A percentile compares a stretch with the other conserved stretches of the same genome.
Conservation (phyloP, 2,113 vertebrate genomes). For the Forbesichthys agassizii region DNA sequence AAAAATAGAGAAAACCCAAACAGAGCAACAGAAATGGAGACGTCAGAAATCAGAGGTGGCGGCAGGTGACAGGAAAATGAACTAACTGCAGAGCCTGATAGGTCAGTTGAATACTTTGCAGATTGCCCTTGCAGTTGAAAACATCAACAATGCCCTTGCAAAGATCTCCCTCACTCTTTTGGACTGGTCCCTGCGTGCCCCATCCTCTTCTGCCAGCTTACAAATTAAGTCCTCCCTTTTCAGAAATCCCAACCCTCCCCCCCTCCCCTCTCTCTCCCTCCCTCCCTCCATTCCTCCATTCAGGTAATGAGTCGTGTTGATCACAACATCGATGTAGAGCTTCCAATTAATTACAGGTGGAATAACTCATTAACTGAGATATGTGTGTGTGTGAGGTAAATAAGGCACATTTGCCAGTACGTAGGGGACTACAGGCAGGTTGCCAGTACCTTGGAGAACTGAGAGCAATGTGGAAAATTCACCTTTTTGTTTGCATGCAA, state of each 20-base stretch:
- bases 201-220: not conserved
- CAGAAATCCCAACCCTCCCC: no score
- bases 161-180: not conserved
- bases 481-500: not conserved
- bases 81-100: conserved; percentile 34
- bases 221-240: not conserved
- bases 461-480: conserved; percentile 2
- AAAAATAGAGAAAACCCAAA: conserved; percentile 56
- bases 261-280: not conserved
- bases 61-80: conserved; percentile 45
- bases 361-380: conserved; percentile 48
- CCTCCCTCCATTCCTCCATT: conserved; percentile 15
- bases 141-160: not conserved
- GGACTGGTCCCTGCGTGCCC: not conserved
- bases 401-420: not conserved
- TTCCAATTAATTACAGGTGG: conserved; percentile 60
- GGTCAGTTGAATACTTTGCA: conserved; percentile 42
- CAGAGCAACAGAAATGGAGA: not conserved
- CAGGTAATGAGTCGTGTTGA: conserved; percentile 51
- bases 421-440: conserved; percentile 5
- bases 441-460: conserved; percentile 1
- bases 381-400: conserved; percentile 14
- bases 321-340: conserved; percentile 47
- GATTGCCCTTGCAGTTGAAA: not conserved
- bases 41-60: conserved; percentile 7